Base-by-base conservation (phyloP, 1,140 invertebrate species). In the Chrysomallon squamiferum region DNA sequence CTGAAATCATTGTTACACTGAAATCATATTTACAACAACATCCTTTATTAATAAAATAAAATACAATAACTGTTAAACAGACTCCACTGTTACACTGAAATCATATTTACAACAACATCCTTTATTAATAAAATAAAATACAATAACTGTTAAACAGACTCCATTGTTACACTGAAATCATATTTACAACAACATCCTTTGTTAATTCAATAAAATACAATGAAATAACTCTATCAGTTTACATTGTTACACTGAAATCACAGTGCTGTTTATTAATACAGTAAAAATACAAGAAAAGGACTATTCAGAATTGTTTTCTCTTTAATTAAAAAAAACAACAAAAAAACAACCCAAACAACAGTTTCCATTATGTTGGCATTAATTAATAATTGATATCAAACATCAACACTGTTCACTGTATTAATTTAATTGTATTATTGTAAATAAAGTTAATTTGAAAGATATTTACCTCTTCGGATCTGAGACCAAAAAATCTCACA, bases 81-180 rank as follows among this genome's bases (percentile, higher is more conserved):
- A 20, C n/a, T n/a, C n/a, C 92, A 27, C 90, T 91, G 83, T 90
- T 91, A 78, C 92, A 95, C 88, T 92, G 80, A 47, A 86, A 76
- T 47, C n/a, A 72, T 45, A 62, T 3, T 30, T 54, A 57, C 7
- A 25, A n/a, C n/a, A n/a, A n/a, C n/a, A 52, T 11, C 7, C 9
- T 22, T 15, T 9, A 15, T 15, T 15, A 15, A 54, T 15, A 54
- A 25, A 9, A 15, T 9, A 15, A 11, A 25, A 9, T n/a, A n/a
- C n/a, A n/a, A n/a, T n/a, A n/a, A n/a, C n/a, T n/a, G n/a, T 90
- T 35, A 95, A 85, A 84, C 93, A 95, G 15, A 93, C 93, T 41
- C 91, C 92, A 27, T 91, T 91, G 83, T 90, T 91, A 78, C 92
- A 95, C 88, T 92, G 80, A 47, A 86, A 76, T 47, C n/a, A 72